These are phyloP conservation scores for Dasypolia templi DNA, from an alignment of 2,888 invertebrate species.

Conservation along the genomic window DNA sequence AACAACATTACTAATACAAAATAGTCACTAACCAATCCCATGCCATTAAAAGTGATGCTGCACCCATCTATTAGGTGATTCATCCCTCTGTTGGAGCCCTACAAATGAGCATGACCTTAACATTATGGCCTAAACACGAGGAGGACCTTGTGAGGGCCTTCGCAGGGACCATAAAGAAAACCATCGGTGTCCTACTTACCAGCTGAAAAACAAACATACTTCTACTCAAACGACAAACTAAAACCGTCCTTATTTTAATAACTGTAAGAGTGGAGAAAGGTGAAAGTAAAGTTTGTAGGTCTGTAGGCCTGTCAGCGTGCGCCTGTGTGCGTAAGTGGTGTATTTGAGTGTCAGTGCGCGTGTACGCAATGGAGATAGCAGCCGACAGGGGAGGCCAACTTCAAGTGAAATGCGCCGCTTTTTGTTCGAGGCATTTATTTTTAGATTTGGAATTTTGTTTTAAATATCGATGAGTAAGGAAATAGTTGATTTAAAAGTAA, in stretches of 20 bases:
- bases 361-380: slow-evolving; percentile 88
- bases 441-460: not conserved
- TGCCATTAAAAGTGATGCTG: slow-evolving; percentile 22
- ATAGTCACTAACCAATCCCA: slow-evolving; percentile 47
- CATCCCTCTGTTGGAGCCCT: slow-evolving; percentile 48
- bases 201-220: slow-evolving; percentile 73
- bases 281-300: slow-evolving; percentile 87
- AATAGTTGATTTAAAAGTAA: not conserved
- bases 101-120: slow-evolving; percentile 73
- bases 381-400: slow-evolving; percentile 79
- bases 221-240: slow-evolving; percentile 57
- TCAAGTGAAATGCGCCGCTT: slow-evolving; percentile 86
- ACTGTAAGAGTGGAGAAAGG: slow-evolving; percentile 69
- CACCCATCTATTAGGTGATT: slow-evolving; percentile 54
- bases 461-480: accelerated
- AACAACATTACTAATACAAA: slow-evolving; percentile 32
- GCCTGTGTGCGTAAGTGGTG: slow-evolving; percentile 77
- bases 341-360: slow-evolving; percentile 78
- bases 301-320: slow-evolving; percentile 84
- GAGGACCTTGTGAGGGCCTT: slow-evolving; percentile 82
- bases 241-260: slow-evolving; percentile 70
- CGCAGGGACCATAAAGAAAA: slow-evolving; percentile 84
- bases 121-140: slow-evolving; percentile 73
- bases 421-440: slow-evolving; percentile 17
- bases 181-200: slow-evolving; percentile 86